phyloP scores from a whole-genome alignment of 2,113 vertebrate species.

The Sprattus sprattus region DNA sequence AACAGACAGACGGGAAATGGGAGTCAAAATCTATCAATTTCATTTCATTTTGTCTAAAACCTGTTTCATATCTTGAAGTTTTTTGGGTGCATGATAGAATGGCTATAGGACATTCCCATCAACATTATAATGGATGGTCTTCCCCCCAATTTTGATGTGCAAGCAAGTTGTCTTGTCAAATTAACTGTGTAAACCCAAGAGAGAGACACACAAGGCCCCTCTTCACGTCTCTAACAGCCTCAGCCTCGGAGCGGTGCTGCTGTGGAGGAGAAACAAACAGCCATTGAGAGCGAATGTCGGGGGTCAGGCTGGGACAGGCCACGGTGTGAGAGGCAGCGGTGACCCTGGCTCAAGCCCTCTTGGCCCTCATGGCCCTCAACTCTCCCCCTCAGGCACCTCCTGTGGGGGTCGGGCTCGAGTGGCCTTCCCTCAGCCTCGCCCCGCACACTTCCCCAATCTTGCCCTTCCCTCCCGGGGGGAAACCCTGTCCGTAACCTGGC shows the following conservation, averaged over 20 bases:
- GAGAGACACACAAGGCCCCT: slow-evolving; percentile 50
- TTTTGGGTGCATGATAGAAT: neutral
- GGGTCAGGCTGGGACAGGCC: slow-evolving; percentile 77
- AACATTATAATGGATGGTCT: neutral
- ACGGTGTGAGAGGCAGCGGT: slow-evolving; percentile 71
- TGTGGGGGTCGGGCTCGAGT: slow-evolving; percentile 62
- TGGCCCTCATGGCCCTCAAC: slow-evolving; percentile 74
- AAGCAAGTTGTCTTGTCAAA: slow-evolving; percentile 44
- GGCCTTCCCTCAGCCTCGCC: slow-evolving; percentile 59
- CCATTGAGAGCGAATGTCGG: slow-evolving; percentile 74
- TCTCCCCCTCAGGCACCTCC: slow-evolving; percentile 73
- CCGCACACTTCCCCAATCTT: slow-evolving; percentile 66
- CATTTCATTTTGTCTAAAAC: slow-evolving; percentile 10
- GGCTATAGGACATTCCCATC: neutral
- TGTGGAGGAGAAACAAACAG: slow-evolving; percentile 63
- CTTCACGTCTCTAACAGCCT: slow-evolving; percentile 37
- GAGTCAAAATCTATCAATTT: too few species aligned
- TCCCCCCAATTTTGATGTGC: slow-evolving; percentile 33
- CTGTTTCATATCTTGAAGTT: too few species aligned
- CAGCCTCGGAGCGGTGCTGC: slow-evolving; percentile 57
- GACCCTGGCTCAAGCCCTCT: slow-evolving; percentile 82
- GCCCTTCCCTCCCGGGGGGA: slow-evolving; percentile 65
- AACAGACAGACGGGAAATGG: neutral
- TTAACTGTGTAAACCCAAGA: slow-evolving; percentile 63
- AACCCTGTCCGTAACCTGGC: slow-evolving; percentile 31